Conservation (phyloP, 2,113 vertebrate genomes). For the Chionomys nivalis region DNA sequence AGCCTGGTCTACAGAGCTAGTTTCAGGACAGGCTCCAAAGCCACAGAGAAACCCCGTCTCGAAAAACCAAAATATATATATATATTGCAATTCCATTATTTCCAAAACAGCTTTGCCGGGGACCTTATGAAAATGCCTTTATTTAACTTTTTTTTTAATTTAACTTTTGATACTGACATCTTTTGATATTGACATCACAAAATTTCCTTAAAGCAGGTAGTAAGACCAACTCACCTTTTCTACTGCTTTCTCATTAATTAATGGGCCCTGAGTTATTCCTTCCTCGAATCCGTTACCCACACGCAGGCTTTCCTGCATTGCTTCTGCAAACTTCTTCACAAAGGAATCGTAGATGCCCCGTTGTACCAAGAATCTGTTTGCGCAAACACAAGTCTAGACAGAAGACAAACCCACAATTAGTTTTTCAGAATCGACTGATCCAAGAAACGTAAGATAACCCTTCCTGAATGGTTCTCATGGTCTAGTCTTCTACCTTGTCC, state of each 20-base stretch:
- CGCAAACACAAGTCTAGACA: constrained; percentile 94
- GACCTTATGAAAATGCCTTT: not conserved
- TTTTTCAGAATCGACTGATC: not conserved
- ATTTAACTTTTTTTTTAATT: not conserved
- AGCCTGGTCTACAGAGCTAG: too few species aligned
- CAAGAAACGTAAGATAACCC: not conserved
- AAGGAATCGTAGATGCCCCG: constrained; percentile 92
- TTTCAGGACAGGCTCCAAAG: too few species aligned
- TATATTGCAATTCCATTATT: too few species aligned
- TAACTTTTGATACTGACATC: not conserved
- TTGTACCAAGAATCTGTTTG: constrained; percentile 97
- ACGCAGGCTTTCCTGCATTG: constrained; percentile 89
- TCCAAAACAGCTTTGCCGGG: not conserved
- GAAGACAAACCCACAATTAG: not conserved
- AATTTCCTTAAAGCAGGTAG: not conserved
- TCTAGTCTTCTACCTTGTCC: not conserved
- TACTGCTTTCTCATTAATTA: constrained; percentile 94
- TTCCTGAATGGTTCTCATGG: not conserved
- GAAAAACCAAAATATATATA: too few species aligned
- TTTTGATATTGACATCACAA: not conserved
- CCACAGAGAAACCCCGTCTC: too few species aligned
- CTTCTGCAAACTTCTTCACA: constrained; percentile 89
- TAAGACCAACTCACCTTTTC: constrained; percentile 90
- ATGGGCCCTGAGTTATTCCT: constrained; percentile 93
- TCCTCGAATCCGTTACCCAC: constrained; percentile 94